Conservation (phyloP, 1,140 invertebrate genomes). For the Capitella teleta region DNA sequence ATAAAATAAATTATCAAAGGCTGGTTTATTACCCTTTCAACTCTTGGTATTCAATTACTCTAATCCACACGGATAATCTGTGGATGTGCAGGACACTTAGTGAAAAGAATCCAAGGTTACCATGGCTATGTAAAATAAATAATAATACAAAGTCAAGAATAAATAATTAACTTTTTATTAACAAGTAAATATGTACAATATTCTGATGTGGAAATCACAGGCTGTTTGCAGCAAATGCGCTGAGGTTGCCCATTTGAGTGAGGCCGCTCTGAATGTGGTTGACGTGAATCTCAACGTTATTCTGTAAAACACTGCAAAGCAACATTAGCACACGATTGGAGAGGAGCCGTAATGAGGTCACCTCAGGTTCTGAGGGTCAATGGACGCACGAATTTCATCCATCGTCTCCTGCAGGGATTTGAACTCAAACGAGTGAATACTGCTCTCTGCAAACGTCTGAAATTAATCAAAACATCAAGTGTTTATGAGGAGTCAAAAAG, state of each 20-base stretch:
- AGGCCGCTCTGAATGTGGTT: slow-evolving; percentile 80
- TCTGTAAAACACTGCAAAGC: slow-evolving; percentile 61
- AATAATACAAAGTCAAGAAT: too few species aligned
- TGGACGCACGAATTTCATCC: slow-evolving; percentile 69
- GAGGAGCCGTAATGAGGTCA: slow-evolving; percentile 16
- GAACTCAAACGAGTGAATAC: slow-evolving; percentile 80
- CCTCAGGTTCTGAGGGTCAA: slow-evolving; percentile 63
- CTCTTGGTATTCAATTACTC: too few species aligned
- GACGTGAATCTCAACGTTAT: slow-evolving; percentile 80
- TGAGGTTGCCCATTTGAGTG: slow-evolving; percentile 51
- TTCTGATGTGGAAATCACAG: too few species aligned
- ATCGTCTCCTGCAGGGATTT: slow-evolving; percentile 86
- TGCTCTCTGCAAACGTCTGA: slow-evolving; percentile 73
- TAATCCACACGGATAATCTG: too few species aligned
- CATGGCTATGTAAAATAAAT: too few species aligned
- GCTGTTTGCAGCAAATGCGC: slow-evolving; percentile 36
- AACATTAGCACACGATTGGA: neutral
- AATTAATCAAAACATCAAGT: slow-evolving; percentile 19
- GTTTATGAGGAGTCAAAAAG: neutral
- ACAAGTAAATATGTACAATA: too few species aligned
- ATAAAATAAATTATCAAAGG: too few species aligned
- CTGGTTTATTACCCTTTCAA: too few species aligned
- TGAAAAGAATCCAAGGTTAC: too few species aligned
- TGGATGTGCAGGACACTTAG: too few species aligned
- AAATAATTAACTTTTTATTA: too few species aligned